These are phyloP conservation scores for Dolichomitus sp. DNA, from an alignment of 2,888 invertebrate species.

Conservation along the genomic window DNA sequence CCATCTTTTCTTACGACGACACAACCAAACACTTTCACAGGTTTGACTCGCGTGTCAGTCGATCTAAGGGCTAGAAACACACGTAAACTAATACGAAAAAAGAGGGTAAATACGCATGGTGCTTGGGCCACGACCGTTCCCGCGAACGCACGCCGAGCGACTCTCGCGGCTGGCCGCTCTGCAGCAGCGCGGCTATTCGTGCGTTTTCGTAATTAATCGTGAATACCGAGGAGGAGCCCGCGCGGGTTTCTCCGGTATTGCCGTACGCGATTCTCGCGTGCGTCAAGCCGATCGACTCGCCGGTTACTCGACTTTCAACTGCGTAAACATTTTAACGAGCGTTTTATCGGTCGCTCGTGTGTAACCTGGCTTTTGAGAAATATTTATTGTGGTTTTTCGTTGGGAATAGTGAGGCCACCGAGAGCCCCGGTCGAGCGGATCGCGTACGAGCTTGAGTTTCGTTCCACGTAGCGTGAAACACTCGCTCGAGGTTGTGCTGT, in stretches of 20 bases:
- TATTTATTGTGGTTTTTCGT: constrained; percentile 28
- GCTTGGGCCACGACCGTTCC: constrained; percentile 72
- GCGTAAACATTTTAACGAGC: constrained; percentile 9
- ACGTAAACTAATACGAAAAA: constrained; percentile 28
- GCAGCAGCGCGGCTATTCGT: constrained; percentile 72
- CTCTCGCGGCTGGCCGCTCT: constrained; percentile 70
- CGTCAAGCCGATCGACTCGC: constrained; percentile 2
- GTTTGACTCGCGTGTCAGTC: constrained; percentile 17
- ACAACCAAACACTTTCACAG: constrained; percentile 13
- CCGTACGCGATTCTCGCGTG: constrained; percentile 23
- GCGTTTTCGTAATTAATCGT: constrained; percentile 75
- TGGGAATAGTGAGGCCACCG: constrained; percentile 75
- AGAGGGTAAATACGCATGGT: constrained; percentile 51
- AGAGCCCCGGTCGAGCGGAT: constrained; percentile 82
- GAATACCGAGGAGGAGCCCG: constrained; percentile 70
- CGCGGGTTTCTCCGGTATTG: constrained; percentile 51
- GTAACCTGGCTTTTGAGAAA: neutral
- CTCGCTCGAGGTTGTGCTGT: constrained; percentile 73
- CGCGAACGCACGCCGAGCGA: constrained; percentile 73
- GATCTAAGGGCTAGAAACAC: neutral
- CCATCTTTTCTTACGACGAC: constrained; percentile 27
- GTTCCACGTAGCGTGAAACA: constrained; percentile 83
- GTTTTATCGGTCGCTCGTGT: neutral
- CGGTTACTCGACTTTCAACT: neutral
- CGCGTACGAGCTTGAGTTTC: constrained; percentile 82